A percentile compares a stretch with the other conserved stretches of the same genome.
Evolutionary conservation across 2,797 vertebrate genomes (phyloP).

Genomic region (Melanotaenia pygmaea): DNA sequence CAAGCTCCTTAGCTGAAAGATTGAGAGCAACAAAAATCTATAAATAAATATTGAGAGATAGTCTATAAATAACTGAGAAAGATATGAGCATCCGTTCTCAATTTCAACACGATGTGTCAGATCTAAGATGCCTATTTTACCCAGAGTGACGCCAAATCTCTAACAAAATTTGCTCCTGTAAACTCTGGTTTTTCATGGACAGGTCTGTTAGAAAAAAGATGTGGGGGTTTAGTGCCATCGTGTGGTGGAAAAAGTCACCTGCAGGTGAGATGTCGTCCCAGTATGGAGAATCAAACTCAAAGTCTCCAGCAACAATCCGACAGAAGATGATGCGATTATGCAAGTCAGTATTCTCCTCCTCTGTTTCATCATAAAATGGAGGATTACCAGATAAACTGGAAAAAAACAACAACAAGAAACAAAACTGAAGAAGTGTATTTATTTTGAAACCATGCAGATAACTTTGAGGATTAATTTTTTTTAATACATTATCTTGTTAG

Average conservation of each 20-base stretch:
- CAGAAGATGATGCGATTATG: slow-evolving; percentile 91
- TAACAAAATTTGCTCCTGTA: background rate
- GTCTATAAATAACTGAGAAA: background rate
- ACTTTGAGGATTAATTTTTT: background rate
- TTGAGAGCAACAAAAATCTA: background rate
- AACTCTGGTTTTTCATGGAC: background rate
- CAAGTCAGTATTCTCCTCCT: slow-evolving; percentile 88
- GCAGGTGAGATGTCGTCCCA: slow-evolving; percentile 90
- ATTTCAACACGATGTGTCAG: background rate
- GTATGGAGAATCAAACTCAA: slow-evolving; percentile 89
- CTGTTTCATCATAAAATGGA: slow-evolving; percentile 89
- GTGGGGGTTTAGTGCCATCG: slow-evolving; percentile 45
- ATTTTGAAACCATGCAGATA: slow-evolving; percentile 3
- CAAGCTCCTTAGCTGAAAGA: slow-evolving; percentile 86
- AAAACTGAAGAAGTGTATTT: background rate
- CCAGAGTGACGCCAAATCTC: background rate
- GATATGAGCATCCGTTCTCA: background rate
- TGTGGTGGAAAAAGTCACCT: slow-evolving; percentile 75
- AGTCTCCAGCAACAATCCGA: slow-evolving; percentile 89
- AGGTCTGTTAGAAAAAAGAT: background rate
- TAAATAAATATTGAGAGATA: background rate
- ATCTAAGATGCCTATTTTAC: background rate
- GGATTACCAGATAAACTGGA: slow-evolving; percentile 88
- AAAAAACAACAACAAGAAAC: background rate
- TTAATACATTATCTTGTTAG: background rate